Evolutionary conservation across 1,140 invertebrate species (phyloP), one percentile per base, ranked within the genome.

Genomic region (Drosophila littoralis): DNA sequence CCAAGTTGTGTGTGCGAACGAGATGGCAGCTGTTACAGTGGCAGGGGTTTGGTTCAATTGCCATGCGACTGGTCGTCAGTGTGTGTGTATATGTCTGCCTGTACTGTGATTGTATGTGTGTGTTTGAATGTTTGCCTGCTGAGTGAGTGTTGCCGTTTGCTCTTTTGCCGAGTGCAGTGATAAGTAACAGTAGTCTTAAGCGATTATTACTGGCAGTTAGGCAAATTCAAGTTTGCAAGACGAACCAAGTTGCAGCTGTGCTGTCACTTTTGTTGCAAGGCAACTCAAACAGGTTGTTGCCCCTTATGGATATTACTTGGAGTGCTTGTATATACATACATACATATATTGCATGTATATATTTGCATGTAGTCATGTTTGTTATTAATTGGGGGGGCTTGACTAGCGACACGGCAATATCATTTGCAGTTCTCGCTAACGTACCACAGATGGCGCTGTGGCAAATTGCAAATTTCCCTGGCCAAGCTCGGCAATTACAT

Each of bases 11-110:
- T 33, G 82, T 57, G 46, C 38, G 59, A 89, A 61, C 50, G 81
- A 71, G 84, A 83, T 51, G 64, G 45, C 78, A 45, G 36, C 51
- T 84, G 65, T 51, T 60, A 43, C 66, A 46, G 69, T 83, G 73
- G 80, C 84, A 89, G 83, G 83, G 83, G 83, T 77, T 88, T 88
- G 80, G 61, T 86, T 81, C 67, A 76, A 58, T 69, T 75, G 77
- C 74, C 75, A 79, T 77, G 75, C 50, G 77, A 89, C 84, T 89
- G 83, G 83, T 88, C 84, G 79, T 67, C 59, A 55, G 65, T 85
- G 50, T 75, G 57, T 68, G 50, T 69, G 75, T 70, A 28, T 70
- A 28, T 60, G 4, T 22, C 0, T 22, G 22, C 22, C 22, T 22
- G 1, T 4, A 22, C 22, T 22, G 22, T 28, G 22, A 2, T 5